Conservation (phyloP, 2,113 vertebrate species). For the Syrmaticus mikado region DNA sequence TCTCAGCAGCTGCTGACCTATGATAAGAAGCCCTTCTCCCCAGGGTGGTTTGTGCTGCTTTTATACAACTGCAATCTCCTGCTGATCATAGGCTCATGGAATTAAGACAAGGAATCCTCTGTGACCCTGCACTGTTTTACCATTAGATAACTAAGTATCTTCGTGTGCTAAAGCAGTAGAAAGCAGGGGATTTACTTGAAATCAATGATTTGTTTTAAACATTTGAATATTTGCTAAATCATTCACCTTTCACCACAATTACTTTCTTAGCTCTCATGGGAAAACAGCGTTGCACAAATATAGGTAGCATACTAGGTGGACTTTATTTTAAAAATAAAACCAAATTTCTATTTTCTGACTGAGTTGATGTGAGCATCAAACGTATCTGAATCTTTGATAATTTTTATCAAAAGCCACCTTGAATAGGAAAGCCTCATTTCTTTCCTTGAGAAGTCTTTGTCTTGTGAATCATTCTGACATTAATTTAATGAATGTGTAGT, state of each 20-base stretch:
- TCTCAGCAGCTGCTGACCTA: constrained; percentile 30
- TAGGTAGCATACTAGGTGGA: not conserved
- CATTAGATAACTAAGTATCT: not conserved
- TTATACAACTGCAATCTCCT: not conserved
- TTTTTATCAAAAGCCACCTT: too few relatives aligned
- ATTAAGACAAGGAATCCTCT: not conserved
- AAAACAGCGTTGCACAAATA: not conserved
- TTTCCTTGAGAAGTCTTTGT: not conserved
- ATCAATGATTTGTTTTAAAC: not conserved
- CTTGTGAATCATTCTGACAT: not conserved
- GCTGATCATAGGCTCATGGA: not conserved
- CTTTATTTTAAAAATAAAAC: fast-evolving
- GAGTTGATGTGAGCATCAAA: not conserved
- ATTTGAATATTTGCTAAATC: not conserved
- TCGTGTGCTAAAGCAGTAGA: not conserved
- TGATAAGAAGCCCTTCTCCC: not conserved
- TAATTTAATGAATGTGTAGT: not conserved
- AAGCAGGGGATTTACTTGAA: not conserved
- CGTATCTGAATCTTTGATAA: not conserved
- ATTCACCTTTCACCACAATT: not conserved
- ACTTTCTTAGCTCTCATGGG: not conserved
- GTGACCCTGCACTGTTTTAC: not conserved
- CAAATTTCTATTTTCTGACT: not conserved
- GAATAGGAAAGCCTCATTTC: not conserved
- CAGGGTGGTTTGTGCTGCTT: not conserved